A percentile compares a stretch with the other conserved stretches of the same genome.
Evolutionary conservation across 2,888 invertebrate species (phyloP).

Genomic region (Bembecia ichneumoniformis): DNA sequence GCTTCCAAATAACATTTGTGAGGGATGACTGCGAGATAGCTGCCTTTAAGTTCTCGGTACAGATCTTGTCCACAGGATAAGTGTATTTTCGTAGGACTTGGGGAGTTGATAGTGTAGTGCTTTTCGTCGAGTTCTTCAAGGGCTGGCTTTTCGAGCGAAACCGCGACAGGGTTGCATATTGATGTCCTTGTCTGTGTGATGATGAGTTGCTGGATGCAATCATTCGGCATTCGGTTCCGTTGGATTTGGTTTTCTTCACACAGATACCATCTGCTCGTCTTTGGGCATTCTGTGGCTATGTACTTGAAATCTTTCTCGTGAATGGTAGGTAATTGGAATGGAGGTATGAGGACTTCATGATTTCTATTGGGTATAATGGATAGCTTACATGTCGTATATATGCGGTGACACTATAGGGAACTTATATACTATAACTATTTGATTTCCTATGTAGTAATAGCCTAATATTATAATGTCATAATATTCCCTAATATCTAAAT

Average conservation of each 20-base stretch:
- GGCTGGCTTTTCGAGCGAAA: conserved; percentile 6
- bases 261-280: conserved; percentile 13
- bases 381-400: neutral
- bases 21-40: conserved; percentile 11
- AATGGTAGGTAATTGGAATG: no score
- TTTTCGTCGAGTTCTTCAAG: conserved; percentile 14
- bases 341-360: no score
- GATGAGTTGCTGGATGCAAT: no score
- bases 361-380: conserved; percentile 1
- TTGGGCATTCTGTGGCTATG: no score
- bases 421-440: neutral
- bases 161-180: conserved; percentile 13
- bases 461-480: neutral
- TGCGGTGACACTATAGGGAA: neutral
- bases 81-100: conserved; percentile 10
- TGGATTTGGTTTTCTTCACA: no score
- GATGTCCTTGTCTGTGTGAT: conserved; percentile 7
- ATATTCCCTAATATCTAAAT: no score
- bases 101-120: conserved; percentile 12
- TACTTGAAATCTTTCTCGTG: neutral
- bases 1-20: conserved; percentile 5
- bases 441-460: neutral
- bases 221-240: no score
- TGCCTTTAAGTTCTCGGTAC: conserved; percentile 11
- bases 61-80: conserved; percentile 12